Conservation (phyloP, 2,888 invertebrate species). For the Diarsia mendica region DNA sequence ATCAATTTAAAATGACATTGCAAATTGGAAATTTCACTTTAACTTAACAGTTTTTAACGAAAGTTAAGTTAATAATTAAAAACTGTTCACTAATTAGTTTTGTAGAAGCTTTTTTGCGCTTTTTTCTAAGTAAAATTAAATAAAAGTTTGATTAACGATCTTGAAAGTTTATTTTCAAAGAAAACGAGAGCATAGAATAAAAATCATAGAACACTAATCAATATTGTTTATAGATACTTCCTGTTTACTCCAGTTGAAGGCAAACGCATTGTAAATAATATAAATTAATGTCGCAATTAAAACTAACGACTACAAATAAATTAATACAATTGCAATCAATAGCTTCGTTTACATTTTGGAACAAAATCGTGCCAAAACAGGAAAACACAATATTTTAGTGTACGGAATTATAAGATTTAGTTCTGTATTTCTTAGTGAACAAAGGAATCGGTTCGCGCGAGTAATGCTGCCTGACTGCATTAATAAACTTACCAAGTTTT, state of each 20-base stretch:
- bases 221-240: slow-evolving; percentile 27
- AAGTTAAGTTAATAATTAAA: background rate
- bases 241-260: slow-evolving; percentile 37
- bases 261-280: slow-evolving; percentile 30
- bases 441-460: slow-evolving; percentile 79
- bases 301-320: slow-evolving; percentile 31
- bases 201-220: slow-evolving; percentile 1
- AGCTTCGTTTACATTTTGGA: slow-evolving; percentile 40
- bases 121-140: background rate
- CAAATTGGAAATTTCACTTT: slow-evolving; percentile 9
- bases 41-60: slow-evolving; percentile 18
- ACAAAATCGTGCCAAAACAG: slow-evolving; percentile 47
- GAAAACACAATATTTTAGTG: slow-evolving; percentile 34
- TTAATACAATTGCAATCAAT: slow-evolving; percentile 50
- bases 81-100: slow-evolving; percentile 5
- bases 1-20: background rate
- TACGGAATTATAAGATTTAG: slow-evolving; percentile 68
- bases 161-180: background rate
- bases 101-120: background rate
- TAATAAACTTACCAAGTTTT: slow-evolving; percentile 84
- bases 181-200: background rate
- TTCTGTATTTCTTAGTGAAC: slow-evolving; percentile 70
- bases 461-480: slow-evolving; percentile 83
- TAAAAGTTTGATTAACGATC: slow-evolving; percentile 6
- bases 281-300: slow-evolving; percentile 36